Base-by-base conservation (phyloP, 1,140 invertebrate species). In the Cotesia vestalis region DNA sequence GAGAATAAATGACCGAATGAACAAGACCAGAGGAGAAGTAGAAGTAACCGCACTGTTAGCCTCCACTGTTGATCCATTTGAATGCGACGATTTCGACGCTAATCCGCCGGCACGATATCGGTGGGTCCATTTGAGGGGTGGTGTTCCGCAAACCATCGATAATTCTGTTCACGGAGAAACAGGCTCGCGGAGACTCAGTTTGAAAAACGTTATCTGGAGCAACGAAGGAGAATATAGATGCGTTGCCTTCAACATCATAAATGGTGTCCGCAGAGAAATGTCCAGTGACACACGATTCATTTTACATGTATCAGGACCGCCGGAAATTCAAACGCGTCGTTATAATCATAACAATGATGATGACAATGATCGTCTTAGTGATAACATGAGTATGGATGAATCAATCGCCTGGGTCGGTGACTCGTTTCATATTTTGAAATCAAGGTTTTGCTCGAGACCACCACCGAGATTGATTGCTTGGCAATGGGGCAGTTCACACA, bases 101-200 rank as follows among this genome's bases (percentile, higher is more conserved):
- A 96, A 95, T 86, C 95, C 94, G 3, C 83, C 90, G 11, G 93
- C 94, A 0, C 90, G 90, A 9, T 96, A 94, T 82, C 78, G 80
- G 60, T 87, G 85, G 85, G 68, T 84, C 17, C 83, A 85, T 55
- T 59, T 83, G 0, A 83, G 81, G 40, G 84, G 85, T 63, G 81
- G 82, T 11, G 78, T 76, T 11, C 79, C 80, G n/a, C 80, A 83
- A 46, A 73, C 74, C 1, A 80, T 86, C 52, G 79, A 83, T 38
- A 83, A 85, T 73, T 76, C 75, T 0, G 70, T 76, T 6, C 77
- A 79, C n/a, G 77, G 78, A 14, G 80, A 80, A 52, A 67, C 77
- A 8, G 75, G 72, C 0, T 77, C 79, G 0, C 78, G 84, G 66
- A 77, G 80, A 8, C 64, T 87, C 9, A 75, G 78, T 17, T 69